phyloP scores from a whole-genome alignment of 2,113 vertebrate species.

The Scomber colias region DNA sequence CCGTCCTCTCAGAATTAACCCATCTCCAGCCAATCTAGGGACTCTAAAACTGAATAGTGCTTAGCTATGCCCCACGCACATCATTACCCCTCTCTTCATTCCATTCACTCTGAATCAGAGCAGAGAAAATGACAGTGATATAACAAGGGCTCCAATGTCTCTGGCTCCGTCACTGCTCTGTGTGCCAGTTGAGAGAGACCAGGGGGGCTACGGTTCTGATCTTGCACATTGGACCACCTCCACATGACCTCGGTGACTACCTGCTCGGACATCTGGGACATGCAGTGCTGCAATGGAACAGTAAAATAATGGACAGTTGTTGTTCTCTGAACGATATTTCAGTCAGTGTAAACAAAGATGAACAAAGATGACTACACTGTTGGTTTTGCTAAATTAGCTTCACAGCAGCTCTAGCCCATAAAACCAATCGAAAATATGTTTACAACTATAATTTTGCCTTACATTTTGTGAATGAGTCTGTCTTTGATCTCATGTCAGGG shows the following conservation, averaged over 20 bases:
- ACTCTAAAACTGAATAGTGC: slow-evolving; percentile 55
- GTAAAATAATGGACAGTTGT: background rate
- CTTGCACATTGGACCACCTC: slow-evolving; percentile 55
- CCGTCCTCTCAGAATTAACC: slow-evolving; percentile 64
- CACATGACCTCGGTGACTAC: slow-evolving; percentile 50
- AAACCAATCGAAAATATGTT: slow-evolving; percentile 13
- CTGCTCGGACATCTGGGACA: slow-evolving; percentile 36
- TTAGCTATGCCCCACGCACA: slow-evolving; percentile 63
- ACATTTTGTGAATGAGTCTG: slow-evolving; percentile 25
- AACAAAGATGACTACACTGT: background rate
- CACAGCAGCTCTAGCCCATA: background rate
- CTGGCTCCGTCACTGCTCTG: slow-evolving; percentile 31
- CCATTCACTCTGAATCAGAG: slow-evolving; percentile 62
- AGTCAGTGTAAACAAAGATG: slow-evolving; percentile 23
- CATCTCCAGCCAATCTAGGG: slow-evolving; percentile 51
- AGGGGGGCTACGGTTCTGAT: slow-evolving; percentile 50
- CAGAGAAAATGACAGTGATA: slow-evolving; percentile 66
- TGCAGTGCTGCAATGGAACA: background rate
- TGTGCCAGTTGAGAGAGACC: slow-evolving; percentile 33
- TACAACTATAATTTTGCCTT: slow-evolving; percentile 14
- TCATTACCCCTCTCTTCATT: slow-evolving; percentile 71
- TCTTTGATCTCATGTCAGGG: slow-evolving; percentile 54
- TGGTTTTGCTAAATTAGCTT: slow-evolving; percentile 1
- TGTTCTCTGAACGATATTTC: slow-evolving; percentile 21
- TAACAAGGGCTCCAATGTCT: slow-evolving; percentile 45